phyloP scores from a whole-genome alignment of 1,140 invertebrate genomes.

The Anadara kagoshimensis region DNA sequence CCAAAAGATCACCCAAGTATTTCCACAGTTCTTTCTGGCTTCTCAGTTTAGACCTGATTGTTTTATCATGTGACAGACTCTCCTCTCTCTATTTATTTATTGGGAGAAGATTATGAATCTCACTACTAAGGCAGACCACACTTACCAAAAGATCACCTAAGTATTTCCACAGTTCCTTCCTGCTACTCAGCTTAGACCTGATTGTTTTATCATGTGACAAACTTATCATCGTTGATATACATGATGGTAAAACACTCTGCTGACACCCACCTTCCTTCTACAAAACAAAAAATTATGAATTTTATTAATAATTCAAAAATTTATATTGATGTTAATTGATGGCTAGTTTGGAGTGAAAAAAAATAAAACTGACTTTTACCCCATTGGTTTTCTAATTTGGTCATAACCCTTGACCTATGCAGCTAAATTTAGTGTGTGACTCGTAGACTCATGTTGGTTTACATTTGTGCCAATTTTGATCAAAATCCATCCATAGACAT shows the following conservation, averaged over 20 bases:
- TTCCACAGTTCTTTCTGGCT: neutral
- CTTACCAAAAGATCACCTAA: slow-evolving; percentile 44
- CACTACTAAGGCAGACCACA: neutral
- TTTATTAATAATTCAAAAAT: neutral
- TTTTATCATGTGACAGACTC: neutral
- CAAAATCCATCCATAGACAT: neutral
- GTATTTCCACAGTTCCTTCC: slow-evolving; percentile 45
- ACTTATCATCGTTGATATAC: slow-evolving; percentile 53
- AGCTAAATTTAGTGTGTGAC: no score
- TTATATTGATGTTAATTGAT: neutral
- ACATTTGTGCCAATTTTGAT: no score
- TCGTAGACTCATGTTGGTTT: no score
- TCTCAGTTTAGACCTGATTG: neutral
- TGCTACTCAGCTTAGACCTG: slow-evolving; percentile 37
- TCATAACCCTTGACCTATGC: no score
- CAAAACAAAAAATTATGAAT: slow-evolving; percentile 14
- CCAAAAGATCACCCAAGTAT: neutral
- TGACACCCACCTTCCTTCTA: slow-evolving; percentile 44
- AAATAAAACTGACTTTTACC: neutral
- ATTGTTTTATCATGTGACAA: slow-evolving; percentile 44
- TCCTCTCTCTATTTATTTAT: neutral
- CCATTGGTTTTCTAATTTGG: neutral
- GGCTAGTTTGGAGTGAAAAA: neutral
- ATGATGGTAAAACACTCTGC: slow-evolving; percentile 40
- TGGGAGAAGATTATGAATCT: neutral